A percentile compares a stretch with the other conserved stretches of the same genome.
These are phyloP conservation scores for Laticauda laticaudata DNA, from an alignment of 2,113 vertebrate species.

Conservation along the genomic window DNA sequence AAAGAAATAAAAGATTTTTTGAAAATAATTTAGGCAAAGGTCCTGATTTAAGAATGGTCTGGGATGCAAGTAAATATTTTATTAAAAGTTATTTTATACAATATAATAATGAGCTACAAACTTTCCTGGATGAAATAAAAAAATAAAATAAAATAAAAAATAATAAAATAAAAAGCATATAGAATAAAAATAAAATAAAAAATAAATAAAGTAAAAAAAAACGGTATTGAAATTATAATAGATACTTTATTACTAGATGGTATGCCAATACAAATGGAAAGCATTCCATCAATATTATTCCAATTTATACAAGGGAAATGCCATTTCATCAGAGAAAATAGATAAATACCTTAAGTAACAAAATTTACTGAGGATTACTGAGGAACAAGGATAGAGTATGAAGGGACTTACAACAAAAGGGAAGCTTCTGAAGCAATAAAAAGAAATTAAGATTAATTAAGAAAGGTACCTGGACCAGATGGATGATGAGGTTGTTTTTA, in stretches of 20 bases:
- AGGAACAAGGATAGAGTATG: background rate
- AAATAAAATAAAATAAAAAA: background rate
- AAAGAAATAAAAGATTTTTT: background rate
- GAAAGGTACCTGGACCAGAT: background rate
- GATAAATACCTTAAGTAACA: background rate
- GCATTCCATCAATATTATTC: background rate
- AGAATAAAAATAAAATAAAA: background rate
- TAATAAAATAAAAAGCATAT: background rate
- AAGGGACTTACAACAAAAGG: background rate
- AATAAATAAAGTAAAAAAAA: background rate
- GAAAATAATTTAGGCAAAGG: background rate
- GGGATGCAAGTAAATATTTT: background rate
- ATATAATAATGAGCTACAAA: background rate
- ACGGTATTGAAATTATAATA: background rate
- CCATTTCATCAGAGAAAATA: background rate
- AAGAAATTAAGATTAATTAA: background rate
- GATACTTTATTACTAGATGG: background rate
- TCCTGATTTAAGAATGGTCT: background rate
- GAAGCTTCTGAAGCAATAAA: background rate
- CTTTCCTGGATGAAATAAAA: background rate
- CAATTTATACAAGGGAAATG: background rate
- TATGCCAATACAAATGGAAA: background rate
- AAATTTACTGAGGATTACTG: background rate
- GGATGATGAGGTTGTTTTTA: background rate
- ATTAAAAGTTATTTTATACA: background rate